Evolutionary conservation across 2,113 vertebrate genomes (phyloP).

Genomic region (Shinisaurus crocodilurus): DNA sequence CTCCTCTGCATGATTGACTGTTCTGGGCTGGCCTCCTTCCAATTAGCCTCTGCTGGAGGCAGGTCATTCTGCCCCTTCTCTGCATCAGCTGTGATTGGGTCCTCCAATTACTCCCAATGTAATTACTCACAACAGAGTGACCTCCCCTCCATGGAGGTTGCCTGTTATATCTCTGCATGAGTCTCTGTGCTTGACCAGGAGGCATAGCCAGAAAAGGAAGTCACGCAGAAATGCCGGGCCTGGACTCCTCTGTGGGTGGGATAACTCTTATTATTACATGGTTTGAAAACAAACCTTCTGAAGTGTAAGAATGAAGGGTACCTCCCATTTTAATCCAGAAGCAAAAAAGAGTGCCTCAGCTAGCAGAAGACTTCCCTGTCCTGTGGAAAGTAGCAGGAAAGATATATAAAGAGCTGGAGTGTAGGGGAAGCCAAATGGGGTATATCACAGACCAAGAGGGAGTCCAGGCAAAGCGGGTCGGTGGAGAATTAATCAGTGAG

Average conservation of each 20-base stretch:
- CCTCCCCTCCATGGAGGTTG: background rate
- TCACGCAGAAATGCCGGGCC: background rate
- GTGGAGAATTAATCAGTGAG: no score
- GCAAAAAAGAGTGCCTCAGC: background rate
- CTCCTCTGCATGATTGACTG: background rate
- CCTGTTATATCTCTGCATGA: no score
- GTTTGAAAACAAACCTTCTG: background rate
- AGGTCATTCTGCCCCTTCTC: background rate
- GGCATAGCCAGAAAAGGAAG: background rate
- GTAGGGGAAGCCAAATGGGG: background rate
- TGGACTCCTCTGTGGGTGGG: background rate
- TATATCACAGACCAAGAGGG: background rate
- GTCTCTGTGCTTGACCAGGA: background rate
- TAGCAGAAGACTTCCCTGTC: background rate
- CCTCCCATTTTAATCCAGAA: background rate
- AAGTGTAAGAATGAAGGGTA: background rate
- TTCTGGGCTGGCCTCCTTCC: background rate
- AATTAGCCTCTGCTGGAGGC: no score
- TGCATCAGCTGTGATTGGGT: background rate
- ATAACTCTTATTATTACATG: background rate
- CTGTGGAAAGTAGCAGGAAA: background rate
- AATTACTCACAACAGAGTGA: background rate
- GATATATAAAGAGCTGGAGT: background rate
- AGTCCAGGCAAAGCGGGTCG: background rate
- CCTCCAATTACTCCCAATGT: background rate